Evolutionary conservation across 2,113 vertebrate species (phyloP), one percentile per base, ranked within the genome.

Genomic region (Phaethornis superciliosus): DNA sequence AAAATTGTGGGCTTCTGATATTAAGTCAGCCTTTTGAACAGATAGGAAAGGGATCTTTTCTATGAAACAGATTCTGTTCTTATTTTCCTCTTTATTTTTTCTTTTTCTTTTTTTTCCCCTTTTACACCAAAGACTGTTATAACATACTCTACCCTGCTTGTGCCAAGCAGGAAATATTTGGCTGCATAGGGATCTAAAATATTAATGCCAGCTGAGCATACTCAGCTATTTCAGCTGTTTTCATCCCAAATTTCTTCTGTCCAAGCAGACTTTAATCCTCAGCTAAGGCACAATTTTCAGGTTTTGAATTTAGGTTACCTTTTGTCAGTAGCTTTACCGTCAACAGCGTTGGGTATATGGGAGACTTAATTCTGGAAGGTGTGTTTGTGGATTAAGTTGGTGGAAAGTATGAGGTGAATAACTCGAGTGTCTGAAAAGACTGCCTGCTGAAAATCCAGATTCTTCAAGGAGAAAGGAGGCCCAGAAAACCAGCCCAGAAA

Each of bases 141-240:
- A 72, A 78, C 55, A 77, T 55, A 10, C 51, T 78, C 58, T 49
- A 88, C 90, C 85, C 94, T 93, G 68, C 92, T 85, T 85, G 64
- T n/a, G 1, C 0, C 63, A 89, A 85, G 71, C 67, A 84, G 81
- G 93, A 94, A 93, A 85, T 14, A 13, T 94, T 94, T 89, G 83
- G 60, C 94, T 84, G 68, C 52, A 28, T 11, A 88, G 58, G 27
- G 42, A 82, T 83, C 44, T 95, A 63, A 95, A 91, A 90, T 88
- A 93, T 86, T 95, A 84, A 90, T 88, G 82, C 62, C 76, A 93
- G 46, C 85, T 91, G 91, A 95, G 52, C 64, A 81, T 32, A 68
- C 72, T 88, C 23, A 12, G 47, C 72, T 81, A 23, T 88, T 95
- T 83, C 60, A 84, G 60, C 63, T 65, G 49, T 79, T 67, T 77